Conservation (phyloP, 2,888 invertebrate species). For the Drosophila buzzatii region DNA sequence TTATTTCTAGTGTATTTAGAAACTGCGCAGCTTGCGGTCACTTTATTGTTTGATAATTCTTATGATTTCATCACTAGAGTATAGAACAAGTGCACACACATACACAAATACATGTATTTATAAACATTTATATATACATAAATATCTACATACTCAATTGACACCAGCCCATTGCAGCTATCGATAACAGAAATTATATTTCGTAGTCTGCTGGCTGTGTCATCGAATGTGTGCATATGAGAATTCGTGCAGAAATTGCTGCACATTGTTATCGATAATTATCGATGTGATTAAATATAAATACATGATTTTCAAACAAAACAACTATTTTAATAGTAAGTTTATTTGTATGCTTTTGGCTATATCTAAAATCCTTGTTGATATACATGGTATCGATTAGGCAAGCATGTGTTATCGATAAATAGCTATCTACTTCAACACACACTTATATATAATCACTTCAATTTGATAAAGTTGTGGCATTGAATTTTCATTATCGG, state of each 20-base stretch:
- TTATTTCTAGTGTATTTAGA: neutral
- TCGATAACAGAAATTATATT: neutral
- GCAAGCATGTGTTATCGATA: neutral
- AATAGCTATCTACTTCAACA: too few relatives aligned
- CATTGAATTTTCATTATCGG: neutral
- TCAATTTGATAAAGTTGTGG: neutral
- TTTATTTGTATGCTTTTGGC: neutral
- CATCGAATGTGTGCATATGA: neutral
- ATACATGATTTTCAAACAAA: neutral
- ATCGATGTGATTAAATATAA: slow-evolving; percentile 7
- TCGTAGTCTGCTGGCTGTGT: neutral
- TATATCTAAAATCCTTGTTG: neutral
- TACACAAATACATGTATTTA: neutral
- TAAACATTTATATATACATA: too few relatives aligned
- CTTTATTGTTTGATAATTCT: slow-evolving; percentile 4
- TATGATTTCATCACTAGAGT: neutral
- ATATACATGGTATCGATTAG: neutral
- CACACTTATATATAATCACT: neutral
- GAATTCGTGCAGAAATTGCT: neutral
- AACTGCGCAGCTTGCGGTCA: slow-evolving; percentile 1
- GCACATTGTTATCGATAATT: slow-evolving; percentile 12
- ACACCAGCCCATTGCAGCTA: slow-evolving; percentile 6
- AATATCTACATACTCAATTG: neutral
- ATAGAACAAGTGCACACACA: neutral
- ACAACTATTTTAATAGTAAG: neutral